phyloP scores from a whole-genome alignment of 2,888 invertebrate genomes.

The Chrysolina oricalcia region DNA sequence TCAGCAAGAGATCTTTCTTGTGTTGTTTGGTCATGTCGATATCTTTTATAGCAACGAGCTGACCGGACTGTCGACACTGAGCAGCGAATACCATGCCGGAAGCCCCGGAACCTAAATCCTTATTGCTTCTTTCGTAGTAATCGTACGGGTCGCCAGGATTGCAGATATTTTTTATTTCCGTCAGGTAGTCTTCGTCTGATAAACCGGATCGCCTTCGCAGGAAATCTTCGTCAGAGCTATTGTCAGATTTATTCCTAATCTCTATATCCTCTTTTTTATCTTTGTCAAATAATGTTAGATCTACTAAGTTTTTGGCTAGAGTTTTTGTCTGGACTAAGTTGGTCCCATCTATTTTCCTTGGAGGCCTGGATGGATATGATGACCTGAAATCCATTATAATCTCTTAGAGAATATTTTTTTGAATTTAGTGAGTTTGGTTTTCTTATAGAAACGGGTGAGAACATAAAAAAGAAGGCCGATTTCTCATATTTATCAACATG shows the following conservation, averaged over 20 bases:
- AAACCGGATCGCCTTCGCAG: conserved; percentile 72
- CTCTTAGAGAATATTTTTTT: too few relatives aligned
- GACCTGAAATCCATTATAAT: conserved; percentile 19
- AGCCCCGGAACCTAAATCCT: conserved; percentile 93
- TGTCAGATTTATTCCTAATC: conserved; percentile 66
- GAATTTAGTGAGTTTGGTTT: too few relatives aligned
- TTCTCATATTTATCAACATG: too few relatives aligned
- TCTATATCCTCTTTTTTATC: conserved; percentile 68
- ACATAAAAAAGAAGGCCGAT: too few relatives aligned
- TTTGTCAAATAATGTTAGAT: conserved; percentile 63
- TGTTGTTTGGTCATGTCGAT: conserved; percentile 96
- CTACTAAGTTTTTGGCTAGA: conserved; percentile 69
- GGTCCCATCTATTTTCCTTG: conserved; percentile 65
- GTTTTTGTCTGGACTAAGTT: conserved; percentile 65
- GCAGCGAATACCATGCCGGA: conserved; percentile 95
- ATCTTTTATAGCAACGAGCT: conserved; percentile 95
- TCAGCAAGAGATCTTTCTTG: conserved; percentile 95
- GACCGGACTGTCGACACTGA: conserved; percentile 81
- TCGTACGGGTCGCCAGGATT: conserved; percentile 87
- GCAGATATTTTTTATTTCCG: conserved; percentile 85
- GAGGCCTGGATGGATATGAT: conserved; percentile 72
- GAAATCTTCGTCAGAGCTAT: conserved; percentile 65
- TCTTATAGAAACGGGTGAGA: too few relatives aligned
- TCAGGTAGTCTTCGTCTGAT: conserved; percentile 82
- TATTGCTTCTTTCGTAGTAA: conserved; percentile 84